Percentiles rank a stretch among this genome's conserved stretches.
These are phyloP conservation scores for Melanaphis sacchari DNA, from an alignment of 1,140 invertebrate genomes.

Conservation along the genomic window DNA sequence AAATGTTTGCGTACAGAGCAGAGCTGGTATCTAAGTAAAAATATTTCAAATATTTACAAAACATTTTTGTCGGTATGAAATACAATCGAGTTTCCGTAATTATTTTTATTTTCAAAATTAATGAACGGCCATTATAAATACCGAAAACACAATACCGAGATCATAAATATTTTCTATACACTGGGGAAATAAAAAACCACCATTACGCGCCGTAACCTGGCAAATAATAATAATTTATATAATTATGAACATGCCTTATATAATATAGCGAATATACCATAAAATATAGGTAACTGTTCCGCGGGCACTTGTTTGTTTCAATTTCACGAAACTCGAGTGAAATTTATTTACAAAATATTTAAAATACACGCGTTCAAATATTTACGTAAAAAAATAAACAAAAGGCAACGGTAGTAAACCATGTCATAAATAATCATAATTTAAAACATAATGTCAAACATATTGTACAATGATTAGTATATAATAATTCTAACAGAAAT, in stretches of 20 bases:
- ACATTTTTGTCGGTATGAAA: neutral
- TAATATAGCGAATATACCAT: neutral
- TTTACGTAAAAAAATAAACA: neutral
- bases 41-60: constrained; percentile 7
- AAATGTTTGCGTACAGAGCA: neutral
- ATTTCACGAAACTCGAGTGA: neutral
- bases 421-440: neutral
- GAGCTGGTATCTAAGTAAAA: neutral
- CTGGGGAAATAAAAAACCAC: constrained; percentile 23
- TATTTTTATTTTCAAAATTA: neutral
- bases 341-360: neutral
- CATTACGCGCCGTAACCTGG: neutral
- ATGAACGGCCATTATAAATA: neutral
- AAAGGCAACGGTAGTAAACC: neutral
- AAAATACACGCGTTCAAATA: neutral
- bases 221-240: constrained; percentile 10
- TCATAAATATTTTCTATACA: neutral
- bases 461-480: neutral
- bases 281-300: neutral
- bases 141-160: neutral
- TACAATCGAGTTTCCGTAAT: neutral
- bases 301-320: neutral
- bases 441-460: neutral
- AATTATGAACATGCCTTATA: neutral
- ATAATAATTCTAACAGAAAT: neutral